phyloP scores from a whole-genome alignment of 2,113 vertebrate genomes.

The Bos javanicus region DNA sequence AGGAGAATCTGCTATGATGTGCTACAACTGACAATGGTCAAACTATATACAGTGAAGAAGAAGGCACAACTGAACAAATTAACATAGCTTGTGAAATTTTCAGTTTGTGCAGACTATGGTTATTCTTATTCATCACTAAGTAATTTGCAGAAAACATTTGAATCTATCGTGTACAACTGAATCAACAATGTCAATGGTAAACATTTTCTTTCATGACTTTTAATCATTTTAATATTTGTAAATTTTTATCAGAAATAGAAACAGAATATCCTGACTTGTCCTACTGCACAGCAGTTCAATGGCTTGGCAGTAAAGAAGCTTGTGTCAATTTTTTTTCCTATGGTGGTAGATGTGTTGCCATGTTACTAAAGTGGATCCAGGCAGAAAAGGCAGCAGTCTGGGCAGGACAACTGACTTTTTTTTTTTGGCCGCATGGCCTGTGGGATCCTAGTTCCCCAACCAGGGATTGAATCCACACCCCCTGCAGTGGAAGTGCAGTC shows the following conservation, averaged over 20 bases:
- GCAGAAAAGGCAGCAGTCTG: not conserved
- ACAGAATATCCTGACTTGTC: not conserved
- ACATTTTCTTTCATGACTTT: not conserved
- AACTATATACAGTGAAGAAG: not conserved
- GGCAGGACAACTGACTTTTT: not conserved
- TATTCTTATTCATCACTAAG: not conserved
- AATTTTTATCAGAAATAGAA: not conserved
- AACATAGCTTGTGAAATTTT: not conserved
- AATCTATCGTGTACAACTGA: not conserved
- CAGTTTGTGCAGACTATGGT: not conserved
- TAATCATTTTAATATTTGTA: not conserved
- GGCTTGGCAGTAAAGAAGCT: not conserved
- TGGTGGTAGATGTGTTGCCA: not conserved
- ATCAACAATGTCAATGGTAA: not conserved
- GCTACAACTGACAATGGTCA: not conserved
- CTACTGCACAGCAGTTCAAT: not conserved
- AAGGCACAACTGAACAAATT: not conserved
- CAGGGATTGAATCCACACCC: not conserved
- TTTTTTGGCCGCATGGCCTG: not conserved
- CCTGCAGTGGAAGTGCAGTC: not conserved
- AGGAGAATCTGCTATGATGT: not conserved
- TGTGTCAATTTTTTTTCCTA: not conserved
- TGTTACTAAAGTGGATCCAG: not conserved
- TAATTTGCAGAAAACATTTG: not conserved
- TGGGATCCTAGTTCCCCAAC: not conserved